These are phyloP conservation scores for Agrenia bidenticulata DNA, from an alignment of 2,888 invertebrate species.

Conservation along the genomic window DNA sequence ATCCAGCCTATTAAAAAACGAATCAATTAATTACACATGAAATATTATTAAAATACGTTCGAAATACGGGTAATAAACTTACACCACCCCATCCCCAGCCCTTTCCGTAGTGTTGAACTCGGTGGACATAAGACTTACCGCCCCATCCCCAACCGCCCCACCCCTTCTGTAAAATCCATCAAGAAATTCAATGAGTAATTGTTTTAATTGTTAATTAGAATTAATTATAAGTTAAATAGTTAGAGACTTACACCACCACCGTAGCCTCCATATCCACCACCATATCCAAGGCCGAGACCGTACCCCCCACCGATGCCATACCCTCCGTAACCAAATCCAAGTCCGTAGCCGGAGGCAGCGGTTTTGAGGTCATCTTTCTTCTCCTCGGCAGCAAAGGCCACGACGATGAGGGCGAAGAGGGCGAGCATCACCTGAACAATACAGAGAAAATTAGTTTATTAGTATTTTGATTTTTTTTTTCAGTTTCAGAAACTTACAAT, in stretches of 20 bases:
- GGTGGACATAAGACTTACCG: conserved; percentile 17
- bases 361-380: conserved; percentile 22
- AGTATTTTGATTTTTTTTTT: no score
- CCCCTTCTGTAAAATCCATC: conserved; percentile 12
- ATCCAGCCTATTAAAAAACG: no score
- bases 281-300: neutral
- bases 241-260: no score
- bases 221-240: no score
- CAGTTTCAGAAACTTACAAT: neutral
- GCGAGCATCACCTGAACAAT: conserved; percentile 17
- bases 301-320: conserved; percentile 3
- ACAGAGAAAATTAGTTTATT: neutral
- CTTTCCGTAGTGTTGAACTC: conserved; percentile 25
- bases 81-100: conserved; percentile 16
- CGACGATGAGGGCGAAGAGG: conserved; percentile 24
- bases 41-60: no score
- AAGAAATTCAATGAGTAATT: no score
- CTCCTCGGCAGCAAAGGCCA: conserved; percentile 22
- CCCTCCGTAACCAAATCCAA: conserved; percentile 11
- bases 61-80: neutral
- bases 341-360: conserved; percentile 12
- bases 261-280: neutral
- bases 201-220: no score
- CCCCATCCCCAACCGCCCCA: conserved; percentile 25
- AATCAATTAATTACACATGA: neutral